These are phyloP conservation scores for Vannuccia rotundouncinata DNA, from an alignment of 2,888 invertebrate species.

Conservation along the genomic window DNA sequence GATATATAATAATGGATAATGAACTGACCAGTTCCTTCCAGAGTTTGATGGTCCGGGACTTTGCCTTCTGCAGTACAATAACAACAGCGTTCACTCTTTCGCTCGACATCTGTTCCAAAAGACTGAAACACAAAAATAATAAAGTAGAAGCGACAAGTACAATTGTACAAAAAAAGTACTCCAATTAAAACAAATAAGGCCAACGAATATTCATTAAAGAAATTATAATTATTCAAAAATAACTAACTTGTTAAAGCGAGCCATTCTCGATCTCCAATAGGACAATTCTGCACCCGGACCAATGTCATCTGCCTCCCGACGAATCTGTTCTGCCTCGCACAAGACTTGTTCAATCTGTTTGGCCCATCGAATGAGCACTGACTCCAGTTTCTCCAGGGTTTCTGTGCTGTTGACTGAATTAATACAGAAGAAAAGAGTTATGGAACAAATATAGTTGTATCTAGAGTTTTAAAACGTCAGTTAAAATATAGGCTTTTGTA, in stretches of 20 bases:
- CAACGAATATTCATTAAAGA: no score
- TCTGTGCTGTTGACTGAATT: constrained; percentile 54
- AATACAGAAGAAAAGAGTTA: background rate
- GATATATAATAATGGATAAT: background rate
- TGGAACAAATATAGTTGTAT: no score
- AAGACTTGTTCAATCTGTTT: constrained; percentile 57
- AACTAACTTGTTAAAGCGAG: constrained; percentile 68
- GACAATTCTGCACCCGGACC: constrained; percentile 66
- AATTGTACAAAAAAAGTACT: background rate
- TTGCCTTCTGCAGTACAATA: constrained; percentile 54
- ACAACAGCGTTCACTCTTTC: constrained; percentile 53
- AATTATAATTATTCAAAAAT: no score
- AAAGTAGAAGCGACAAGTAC: background rate
- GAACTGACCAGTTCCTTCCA: constrained; percentile 55
- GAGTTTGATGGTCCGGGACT: constrained; percentile 53
- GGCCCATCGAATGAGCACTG: constrained; percentile 53
- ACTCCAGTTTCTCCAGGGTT: constrained; percentile 54
- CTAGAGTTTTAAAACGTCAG: no score
- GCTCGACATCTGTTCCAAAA: constrained; percentile 56
- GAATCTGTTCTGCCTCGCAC: constrained; percentile 57
- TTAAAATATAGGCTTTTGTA: no score
- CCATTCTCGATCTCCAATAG: constrained; percentile 82
- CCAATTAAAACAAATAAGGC: no score
- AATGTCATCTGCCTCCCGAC: constrained; percentile 57
- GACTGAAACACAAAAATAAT: constrained; percentile 44